Percentiles rank a stretch among this genome's conserved stretches.
Evolutionary conservation across 1,140 invertebrate species (phyloP).

Genomic region (Sycobia sp.): DNA sequence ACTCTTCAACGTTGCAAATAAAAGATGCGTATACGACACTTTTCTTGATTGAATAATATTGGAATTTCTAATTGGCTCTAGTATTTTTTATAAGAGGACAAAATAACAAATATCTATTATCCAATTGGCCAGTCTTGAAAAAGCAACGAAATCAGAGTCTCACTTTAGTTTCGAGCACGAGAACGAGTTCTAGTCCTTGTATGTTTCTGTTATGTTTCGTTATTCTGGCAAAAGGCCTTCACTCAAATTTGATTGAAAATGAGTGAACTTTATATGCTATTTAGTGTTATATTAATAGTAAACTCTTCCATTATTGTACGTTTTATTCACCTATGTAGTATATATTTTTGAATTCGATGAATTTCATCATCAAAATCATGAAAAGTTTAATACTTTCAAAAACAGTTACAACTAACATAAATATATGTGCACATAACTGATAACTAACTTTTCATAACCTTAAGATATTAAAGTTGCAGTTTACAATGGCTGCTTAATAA

Average conservation of each 20-base stretch:
- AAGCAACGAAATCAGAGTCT: neutral
- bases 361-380: constrained; percentile 24
- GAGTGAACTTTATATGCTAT: constrained; percentile 11
- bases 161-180: neutral
- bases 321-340: constrained; percentile 21
- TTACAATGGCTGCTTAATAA: neutral
- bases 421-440: constrained; percentile 3
- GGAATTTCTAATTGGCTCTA: too few species aligned
- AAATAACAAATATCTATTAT: too few species aligned
- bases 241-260: constrained; percentile 1
- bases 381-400: constrained; percentile 28
- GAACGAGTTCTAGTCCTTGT: constrained; percentile 21
- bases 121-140: neutral
- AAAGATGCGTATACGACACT: too few species aligned
- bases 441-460: constrained; percentile 16
- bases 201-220: constrained; percentile 27
- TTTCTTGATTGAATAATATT: too few species aligned
- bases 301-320: constrained; percentile 22
- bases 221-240: constrained; percentile 22
- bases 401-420: constrained; percentile 24
- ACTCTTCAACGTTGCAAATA: too few species aligned
- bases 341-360: constrained; percentile 11
- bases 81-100: too few species aligned
- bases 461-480: constrained; percentile 13
- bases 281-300: constrained; percentile 4